Conservation (phyloP, 1,140 invertebrate species). For the Zeugodacus cucurbitae region DNA sequence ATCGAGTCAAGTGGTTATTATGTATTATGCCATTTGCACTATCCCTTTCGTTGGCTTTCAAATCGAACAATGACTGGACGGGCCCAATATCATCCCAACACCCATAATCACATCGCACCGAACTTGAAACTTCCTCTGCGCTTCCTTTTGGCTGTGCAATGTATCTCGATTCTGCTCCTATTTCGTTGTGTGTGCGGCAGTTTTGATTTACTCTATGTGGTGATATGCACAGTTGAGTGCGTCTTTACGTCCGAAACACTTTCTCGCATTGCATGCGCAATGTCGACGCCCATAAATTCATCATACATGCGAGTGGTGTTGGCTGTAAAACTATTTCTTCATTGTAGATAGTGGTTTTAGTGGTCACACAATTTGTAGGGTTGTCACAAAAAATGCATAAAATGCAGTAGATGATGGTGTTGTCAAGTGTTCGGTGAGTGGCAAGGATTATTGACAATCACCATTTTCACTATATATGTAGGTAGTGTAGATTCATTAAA, state of each 20-base stretch:
- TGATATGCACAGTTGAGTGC: background rate
- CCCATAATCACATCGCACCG: background rate
- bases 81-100: background rate
- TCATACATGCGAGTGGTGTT: background rate
- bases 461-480: too few relatives aligned
- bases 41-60: conserved; percentile 35
- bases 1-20: conserved; percentile 19
- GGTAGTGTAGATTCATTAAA: too few relatives aligned
- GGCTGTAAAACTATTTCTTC: background rate
- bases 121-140: background rate
- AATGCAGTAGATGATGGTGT: background rate
- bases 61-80: conserved; percentile 1
- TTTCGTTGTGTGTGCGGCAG: background rate
- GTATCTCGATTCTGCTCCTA: background rate
- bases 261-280: background rate
- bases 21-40: conserved; percentile 11
- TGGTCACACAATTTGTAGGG: background rate
- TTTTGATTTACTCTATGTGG: background rate
- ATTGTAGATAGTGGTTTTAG: background rate
- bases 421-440: too few relatives aligned
- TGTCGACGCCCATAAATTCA: conserved; percentile 1
- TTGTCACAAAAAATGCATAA: background rate
- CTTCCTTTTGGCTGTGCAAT: background rate
- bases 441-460: too few relatives aligned
- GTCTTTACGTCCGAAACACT: background rate